phyloP scores from a whole-genome alignment of 2,797 vertebrate genomes.

The Enteromius viviparus region DNA sequence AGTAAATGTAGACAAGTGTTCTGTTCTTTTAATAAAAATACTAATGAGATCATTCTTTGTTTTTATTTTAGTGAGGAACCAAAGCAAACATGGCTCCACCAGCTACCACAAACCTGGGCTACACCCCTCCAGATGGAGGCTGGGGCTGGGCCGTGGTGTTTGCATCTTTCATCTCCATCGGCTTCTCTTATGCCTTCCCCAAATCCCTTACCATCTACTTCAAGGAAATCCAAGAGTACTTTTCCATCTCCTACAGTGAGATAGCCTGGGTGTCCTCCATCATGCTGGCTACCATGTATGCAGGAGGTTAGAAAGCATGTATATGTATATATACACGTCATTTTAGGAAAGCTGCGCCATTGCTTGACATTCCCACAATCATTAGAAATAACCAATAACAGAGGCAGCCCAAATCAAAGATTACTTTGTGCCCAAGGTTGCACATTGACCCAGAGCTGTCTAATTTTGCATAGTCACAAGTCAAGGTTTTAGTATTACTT shows the following conservation, averaged over 20 bases:
- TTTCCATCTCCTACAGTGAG: slow-evolving; percentile 83
- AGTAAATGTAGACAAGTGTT: background rate
- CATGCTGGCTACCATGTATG: slow-evolving; percentile 82
- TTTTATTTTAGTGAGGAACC: slow-evolving; percentile 19
- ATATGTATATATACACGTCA: too few species aligned
- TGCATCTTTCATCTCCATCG: slow-evolving; percentile 79
- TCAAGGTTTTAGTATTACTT: slow-evolving; percentile 11
- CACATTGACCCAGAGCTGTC: background rate
- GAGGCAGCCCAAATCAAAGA: background rate
- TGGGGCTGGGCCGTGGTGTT: slow-evolving; percentile 81
- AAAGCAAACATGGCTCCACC: slow-evolving; percentile 72
- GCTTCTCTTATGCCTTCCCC: slow-evolving; percentile 85
- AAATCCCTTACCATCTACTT: slow-evolving; percentile 85
- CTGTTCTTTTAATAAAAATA: background rate
- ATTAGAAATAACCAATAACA: slow-evolving; percentile 6
- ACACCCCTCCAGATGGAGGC: slow-evolving; percentile 80
- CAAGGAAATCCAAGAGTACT: slow-evolving; percentile 89
- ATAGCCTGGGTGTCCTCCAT: slow-evolving; percentile 83
- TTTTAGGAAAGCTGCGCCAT: background rate
- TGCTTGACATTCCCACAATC: background rate
- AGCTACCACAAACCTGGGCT: slow-evolving; percentile 62
- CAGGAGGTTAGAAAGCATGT: slow-evolving; percentile 74
- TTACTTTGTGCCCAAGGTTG: slow-evolving; percentile 12
- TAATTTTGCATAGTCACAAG: background rate
- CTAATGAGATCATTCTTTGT: background rate